phyloP scores from a whole-genome alignment of 2,113 vertebrate species.

The Benitochromis conjunctus region DNA sequence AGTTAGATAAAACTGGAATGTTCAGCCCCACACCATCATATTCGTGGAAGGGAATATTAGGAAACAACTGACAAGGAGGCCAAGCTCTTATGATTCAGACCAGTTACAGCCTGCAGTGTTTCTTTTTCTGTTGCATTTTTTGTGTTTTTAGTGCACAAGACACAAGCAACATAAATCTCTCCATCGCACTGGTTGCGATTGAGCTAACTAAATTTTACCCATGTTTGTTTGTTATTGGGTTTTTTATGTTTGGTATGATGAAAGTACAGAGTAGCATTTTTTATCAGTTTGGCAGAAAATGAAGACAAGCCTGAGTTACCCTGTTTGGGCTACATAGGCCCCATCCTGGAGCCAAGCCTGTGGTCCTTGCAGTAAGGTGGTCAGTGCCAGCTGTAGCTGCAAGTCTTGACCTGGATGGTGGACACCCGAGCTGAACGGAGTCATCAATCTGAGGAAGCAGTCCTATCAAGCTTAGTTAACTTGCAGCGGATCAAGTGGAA shows the following conservation, averaged over 20 bases:
- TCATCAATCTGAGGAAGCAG: not conserved
- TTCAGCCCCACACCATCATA: not conserved
- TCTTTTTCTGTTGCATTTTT: not conserved
- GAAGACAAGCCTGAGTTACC: not conserved
- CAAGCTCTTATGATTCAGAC: not conserved
- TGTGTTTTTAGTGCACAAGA: not conserved
- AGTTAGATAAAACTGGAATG: not conserved
- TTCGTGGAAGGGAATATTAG: not conserved
- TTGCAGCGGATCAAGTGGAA: not conserved
- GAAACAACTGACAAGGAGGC: not conserved
- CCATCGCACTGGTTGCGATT: not conserved
- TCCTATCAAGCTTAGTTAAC: not conserved
- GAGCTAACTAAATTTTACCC: not conserved
- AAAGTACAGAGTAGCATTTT: not conserved
- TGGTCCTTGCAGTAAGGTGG: not conserved
- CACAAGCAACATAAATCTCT: not conserved
- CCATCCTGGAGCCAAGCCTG: not conserved
- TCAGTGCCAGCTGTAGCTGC: not conserved
- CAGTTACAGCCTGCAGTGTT: not conserved
- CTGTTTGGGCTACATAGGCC: not conserved
- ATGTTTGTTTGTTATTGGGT: not conserved
- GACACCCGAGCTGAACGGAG: not conserved
- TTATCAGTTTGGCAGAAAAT: not conserved
- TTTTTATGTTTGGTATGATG: not conserved
- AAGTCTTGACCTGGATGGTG: not conserved